Evolutionary conservation across 2,113 vertebrate genomes (phyloP).

Genomic region (Gavia stellata): DNA sequence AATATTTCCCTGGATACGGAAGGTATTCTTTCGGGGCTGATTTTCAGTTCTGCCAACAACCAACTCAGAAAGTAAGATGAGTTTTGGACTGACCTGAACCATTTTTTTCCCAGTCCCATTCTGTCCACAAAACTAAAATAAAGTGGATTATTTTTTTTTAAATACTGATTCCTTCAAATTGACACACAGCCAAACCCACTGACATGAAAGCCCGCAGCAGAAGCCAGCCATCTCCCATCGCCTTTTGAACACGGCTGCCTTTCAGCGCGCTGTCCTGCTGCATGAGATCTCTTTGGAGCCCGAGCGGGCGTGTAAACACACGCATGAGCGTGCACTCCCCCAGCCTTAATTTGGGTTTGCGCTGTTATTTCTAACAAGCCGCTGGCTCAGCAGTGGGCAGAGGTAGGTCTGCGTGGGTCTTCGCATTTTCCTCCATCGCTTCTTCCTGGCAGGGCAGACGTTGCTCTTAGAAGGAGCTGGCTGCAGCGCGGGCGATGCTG

Average conservation of each 20-base stretch:
- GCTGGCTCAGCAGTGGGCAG: not conserved
- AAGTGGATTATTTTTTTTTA: not conserved
- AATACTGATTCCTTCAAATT: not conserved
- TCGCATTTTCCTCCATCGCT: not conserved
- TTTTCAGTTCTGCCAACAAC: not conserved
- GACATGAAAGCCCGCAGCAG: not conserved
- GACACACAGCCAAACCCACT: not conserved
- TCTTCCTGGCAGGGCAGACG: not conserved
- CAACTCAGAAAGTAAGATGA: not conserved
- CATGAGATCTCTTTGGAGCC: not conserved
- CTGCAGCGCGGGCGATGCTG: not conserved
- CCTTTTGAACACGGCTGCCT: not conserved
- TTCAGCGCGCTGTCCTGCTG: not conserved
- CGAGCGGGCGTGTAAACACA: not conserved
- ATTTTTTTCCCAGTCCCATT: not conserved
- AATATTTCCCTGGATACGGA: not conserved
- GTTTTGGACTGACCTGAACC: not conserved
- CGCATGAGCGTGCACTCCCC: fast-evolving
- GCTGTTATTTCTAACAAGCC: not conserved
- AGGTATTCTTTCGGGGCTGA: not conserved
- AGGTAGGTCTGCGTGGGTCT: not conserved
- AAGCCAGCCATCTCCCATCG: not conserved
- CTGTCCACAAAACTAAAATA: not conserved
- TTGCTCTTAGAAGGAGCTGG: not conserved
- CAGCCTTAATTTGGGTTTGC: not conserved